A percentile compares a stretch with the other conserved stretches of the same genome.
Evolutionary conservation across 2,113 vertebrate species (phyloP).

Genomic region (Crypturellus undulatus): DNA sequence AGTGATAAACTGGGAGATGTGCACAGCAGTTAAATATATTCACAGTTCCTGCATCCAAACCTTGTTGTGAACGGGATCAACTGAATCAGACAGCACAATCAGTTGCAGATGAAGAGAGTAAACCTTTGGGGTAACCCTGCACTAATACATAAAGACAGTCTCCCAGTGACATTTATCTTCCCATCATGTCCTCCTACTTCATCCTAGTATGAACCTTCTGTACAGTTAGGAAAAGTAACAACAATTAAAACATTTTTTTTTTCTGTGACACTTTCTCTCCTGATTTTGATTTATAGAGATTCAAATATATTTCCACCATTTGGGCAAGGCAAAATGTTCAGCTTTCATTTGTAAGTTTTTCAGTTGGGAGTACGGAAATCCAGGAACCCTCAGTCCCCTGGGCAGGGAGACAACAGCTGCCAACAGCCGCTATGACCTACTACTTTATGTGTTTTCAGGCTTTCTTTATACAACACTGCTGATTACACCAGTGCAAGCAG

Average conservation of each 20-base stretch:
- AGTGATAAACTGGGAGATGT: not conserved
- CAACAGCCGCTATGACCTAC: not conserved
- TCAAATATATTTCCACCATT: not conserved
- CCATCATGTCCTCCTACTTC: not conserved
- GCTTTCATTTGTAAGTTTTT: not conserved
- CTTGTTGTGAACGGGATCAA: not conserved
- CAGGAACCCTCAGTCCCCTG: not conserved
- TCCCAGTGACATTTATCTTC: not conserved
- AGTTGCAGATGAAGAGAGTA: not conserved
- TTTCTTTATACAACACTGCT: constrained; percentile 38
- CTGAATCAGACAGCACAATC: not conserved
- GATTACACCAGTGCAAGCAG: constrained; percentile 40
- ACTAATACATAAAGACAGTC: not conserved
- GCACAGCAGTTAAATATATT: not conserved
- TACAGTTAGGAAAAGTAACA: not conserved
- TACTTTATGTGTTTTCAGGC: constrained; percentile 28
- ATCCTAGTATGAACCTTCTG: not conserved
- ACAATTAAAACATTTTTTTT: not conserved
- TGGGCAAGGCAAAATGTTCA: constrained; percentile 3
- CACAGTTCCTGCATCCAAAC: not conserved
- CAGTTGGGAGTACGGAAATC: not conserved
- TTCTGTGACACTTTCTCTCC: not conserved
- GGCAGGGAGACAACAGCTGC: constrained; percentile 44
- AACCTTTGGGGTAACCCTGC: not conserved
- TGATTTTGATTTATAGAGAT: constrained; percentile 33